Evolutionary conservation across 2,888 invertebrate species (phyloP).

Genomic region (Eupithecia subfuscata): DNA sequence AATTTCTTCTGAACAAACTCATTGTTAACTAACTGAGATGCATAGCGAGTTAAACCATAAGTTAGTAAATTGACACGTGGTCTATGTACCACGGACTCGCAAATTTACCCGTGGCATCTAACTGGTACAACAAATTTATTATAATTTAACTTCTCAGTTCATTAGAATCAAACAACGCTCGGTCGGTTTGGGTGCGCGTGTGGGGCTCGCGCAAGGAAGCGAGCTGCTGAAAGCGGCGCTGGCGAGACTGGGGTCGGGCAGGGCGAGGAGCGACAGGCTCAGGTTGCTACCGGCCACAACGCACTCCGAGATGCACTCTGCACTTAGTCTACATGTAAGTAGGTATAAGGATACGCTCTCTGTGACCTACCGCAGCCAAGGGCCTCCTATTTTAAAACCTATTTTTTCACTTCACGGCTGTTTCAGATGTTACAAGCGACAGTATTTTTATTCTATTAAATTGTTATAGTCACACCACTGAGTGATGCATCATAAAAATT

Average conservation of each 20-base stretch:
- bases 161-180: conserved; percentile 59
- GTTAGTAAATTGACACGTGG: too few relatives aligned
- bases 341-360: too few relatives aligned
- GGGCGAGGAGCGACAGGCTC: conserved; percentile 55
- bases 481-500: too few relatives aligned
- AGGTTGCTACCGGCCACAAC: conserved; percentile 84
- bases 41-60: too few relatives aligned
- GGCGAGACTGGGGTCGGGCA: conserved; percentile 53
- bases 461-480: too few relatives aligned
- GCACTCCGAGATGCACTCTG: conserved; percentile 69
- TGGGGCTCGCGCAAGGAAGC: conserved; percentile 73
- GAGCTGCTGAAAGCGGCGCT: conserved; percentile 68
- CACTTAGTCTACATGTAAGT: background rate
- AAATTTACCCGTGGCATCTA: background rate
- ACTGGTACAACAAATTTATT: background rate
- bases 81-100: background rate
- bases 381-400: too few relatives aligned
- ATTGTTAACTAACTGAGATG: too few relatives aligned
- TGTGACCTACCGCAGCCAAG: too few relatives aligned
- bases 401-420: too few relatives aligned
- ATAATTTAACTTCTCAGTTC: conserved; percentile 49
- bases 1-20: too few relatives aligned
- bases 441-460: too few relatives aligned
- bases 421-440: too few relatives aligned
- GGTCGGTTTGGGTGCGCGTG: conserved; percentile 67